Conservation (phyloP, 37 sponge, comb jelly and placozoan genomes). For the Chondrosia reniformis region DNA sequence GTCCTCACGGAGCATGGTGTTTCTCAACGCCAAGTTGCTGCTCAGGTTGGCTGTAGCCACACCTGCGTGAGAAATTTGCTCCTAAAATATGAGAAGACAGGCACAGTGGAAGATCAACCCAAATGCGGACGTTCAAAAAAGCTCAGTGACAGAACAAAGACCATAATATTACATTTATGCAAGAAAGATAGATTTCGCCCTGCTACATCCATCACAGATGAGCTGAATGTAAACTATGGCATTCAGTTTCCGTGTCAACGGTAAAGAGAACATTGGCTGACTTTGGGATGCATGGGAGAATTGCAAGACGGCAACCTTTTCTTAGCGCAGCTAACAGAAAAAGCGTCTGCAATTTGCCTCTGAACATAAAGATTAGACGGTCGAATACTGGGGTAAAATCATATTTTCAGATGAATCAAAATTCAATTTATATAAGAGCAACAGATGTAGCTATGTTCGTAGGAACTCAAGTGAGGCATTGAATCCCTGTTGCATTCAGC, state of each 20-base stretch:
- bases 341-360: background rate
- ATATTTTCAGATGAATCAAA: background rate
- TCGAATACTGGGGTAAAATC: background rate
- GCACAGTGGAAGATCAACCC: too few species aligned
- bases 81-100: too few species aligned
- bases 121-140: too few species aligned
- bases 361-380: background rate
- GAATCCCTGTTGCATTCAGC: background rate
- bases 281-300: background rate
- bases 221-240: background rate
- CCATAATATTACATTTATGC: background rate
- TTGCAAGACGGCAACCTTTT: background rate
- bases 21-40: too few species aligned
- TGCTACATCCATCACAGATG: background rate
- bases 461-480: background rate
- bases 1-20: too few species aligned
- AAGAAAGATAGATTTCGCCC: background rate
- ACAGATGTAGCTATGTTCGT: background rate
- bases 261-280: background rate
- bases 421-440: background rate
- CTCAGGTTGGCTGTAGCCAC: too few species aligned
- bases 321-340: background rate
- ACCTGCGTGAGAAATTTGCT: too few species aligned
- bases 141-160: background rate
- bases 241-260: background rate